Base-by-base conservation (phyloP, 2,888 invertebrate species). In the Ypsolopha sequella region DNA sequence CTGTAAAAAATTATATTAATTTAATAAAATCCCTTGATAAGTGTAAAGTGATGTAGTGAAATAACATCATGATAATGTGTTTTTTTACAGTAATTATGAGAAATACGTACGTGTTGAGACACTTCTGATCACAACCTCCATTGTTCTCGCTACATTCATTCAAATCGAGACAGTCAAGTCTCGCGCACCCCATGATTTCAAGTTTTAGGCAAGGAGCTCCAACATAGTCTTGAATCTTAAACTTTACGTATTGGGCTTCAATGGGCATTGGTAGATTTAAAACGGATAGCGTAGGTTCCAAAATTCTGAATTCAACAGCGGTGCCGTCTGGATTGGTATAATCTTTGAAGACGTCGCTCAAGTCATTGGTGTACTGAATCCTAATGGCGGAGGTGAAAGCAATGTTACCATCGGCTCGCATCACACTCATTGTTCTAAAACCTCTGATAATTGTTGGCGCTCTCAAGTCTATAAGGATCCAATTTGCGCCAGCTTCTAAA, bases 81-180 rank as follows among this genome's bases (percentile, higher is more conserved):
- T 13, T 6, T 33, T 34, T 14, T 6, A 46, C 14, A 10, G 9
- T 33, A 4, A 35, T 33, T 24, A 8, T 35, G 41, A 41, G 10
- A 10, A 8, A 39, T 33, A 78, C 84, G 76, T 74, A 89, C 89
- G 86, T 90, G 69, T 97, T 97, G 44, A 95, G 88, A 77, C 97
- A 97, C 78, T 96, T 96, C 66, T 97, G 97, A 65, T 96, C 95
- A 74, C 97, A 97, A 11, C 96, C 96, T 10, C 97, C 97, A 66
- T 97, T 97, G 59, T 92, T 91, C 36, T 89, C 89, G 45, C 90
- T 89, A 68, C 97, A 97, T 71, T 97, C 97, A 65, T 97, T 96
- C 45, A 95, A 89, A 67, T 97, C 97, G 11, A 90, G 88, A 69
- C 97, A 97, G 67, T 97, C 96, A 59, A 96, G 87, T 59, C 96